These are phyloP conservation scores for Setipinna tenuifilis DNA, from an alignment of 2,797 vertebrate species.

Conservation along the genomic window DNA sequence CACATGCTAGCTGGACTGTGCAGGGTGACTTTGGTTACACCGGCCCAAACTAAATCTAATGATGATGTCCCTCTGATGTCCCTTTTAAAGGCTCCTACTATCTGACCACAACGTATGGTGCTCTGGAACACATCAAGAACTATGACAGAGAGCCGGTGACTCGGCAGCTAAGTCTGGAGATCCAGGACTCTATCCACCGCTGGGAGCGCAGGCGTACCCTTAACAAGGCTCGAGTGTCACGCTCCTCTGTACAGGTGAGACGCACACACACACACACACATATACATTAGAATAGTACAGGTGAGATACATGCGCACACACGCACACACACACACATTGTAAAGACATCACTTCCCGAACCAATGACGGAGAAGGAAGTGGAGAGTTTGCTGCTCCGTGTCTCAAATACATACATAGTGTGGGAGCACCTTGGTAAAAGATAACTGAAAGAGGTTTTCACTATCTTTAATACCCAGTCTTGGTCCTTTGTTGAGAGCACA, in stretches of 20 bases:
- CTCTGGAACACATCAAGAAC: slow-evolving; percentile 92
- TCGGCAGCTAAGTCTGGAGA: slow-evolving; percentile 89
- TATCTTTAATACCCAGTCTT: no score
- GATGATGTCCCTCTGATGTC: neutral
- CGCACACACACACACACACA: neutral
- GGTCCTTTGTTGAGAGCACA: no score
- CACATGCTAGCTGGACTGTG: no score
- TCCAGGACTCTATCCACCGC: slow-evolving; percentile 96
- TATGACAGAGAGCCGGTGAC: slow-evolving; percentile 91
- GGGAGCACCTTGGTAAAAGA: no score
- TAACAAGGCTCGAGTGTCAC: slow-evolving; percentile 84
- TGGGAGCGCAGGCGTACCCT: slow-evolving; percentile 94
- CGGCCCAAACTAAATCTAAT: neutral
- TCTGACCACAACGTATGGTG: slow-evolving; percentile 94
- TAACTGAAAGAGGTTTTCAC: no score
- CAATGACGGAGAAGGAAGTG: no score
- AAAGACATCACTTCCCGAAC: no score
- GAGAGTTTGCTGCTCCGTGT: no score
- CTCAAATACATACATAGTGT: no score
- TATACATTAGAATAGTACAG: no score
- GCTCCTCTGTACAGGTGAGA: slow-evolving; percentile 85
- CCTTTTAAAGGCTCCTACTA: slow-evolving; percentile 89
- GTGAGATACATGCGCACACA: neutral
- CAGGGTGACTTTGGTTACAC: no score
- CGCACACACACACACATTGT: neutral